Conservation (phyloP, 2,888 invertebrate genomes). For the Drosophila ochracea region DNA sequence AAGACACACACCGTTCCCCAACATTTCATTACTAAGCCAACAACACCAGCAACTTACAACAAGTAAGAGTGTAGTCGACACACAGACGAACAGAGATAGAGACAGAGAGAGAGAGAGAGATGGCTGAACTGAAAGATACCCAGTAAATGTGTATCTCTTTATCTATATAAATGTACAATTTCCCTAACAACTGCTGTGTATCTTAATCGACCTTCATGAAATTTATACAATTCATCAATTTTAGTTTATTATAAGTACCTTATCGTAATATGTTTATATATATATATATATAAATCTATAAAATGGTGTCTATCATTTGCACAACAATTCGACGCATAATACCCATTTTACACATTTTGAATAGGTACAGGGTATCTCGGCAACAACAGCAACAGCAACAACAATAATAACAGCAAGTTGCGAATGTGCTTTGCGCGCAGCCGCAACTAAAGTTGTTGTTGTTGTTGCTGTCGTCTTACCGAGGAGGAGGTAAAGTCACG, state of each 20-base stretch:
- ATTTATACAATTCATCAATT: background rate
- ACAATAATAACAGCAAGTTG: conserved; percentile 50
- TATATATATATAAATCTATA: too few species aligned
- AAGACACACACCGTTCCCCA: conserved; percentile 50
- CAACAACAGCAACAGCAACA: conserved; percentile 1
- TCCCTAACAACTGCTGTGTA: fast-evolving
- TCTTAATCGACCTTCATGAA: background rate
- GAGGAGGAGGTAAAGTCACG: background rate
- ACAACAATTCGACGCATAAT: background rate
- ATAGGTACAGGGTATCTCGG: background rate
- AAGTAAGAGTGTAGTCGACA: background rate
- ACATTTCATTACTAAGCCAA: conserved; percentile 78
- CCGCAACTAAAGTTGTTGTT: conserved; percentile 27
- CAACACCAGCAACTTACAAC: conserved; percentile 28
- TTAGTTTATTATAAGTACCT: background rate
- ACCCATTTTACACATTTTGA: background rate
- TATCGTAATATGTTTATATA: background rate
- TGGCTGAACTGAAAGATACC: background rate
- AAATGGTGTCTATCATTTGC: background rate
- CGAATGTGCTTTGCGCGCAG: conserved; percentile 65
- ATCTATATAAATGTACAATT: background rate
- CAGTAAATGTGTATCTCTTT: background rate
- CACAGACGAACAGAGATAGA: background rate
- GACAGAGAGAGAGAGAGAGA: background rate
- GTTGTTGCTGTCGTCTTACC: conserved; percentile 1